Base-by-base conservation (phyloP, 1,140 invertebrate species). In the Aporrectodea caliginosa region DNA sequence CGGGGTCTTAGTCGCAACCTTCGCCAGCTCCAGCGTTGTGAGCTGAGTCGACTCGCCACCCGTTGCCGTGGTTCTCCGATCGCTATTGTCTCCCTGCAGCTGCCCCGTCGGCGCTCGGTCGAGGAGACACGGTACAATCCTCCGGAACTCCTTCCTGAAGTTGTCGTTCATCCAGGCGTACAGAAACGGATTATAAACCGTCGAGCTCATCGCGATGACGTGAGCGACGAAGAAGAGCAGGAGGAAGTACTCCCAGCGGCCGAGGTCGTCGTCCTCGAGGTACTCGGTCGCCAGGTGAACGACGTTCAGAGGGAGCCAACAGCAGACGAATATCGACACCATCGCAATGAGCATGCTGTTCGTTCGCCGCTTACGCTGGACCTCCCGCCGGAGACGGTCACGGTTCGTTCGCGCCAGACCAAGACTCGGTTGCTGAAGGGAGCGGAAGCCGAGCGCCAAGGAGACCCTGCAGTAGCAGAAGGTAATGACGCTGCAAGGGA, bases 141-240 rank as follows among this genome's bases (percentile, higher is more conserved):
- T 83, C 80, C 85, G 85, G 82, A 98, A 98, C 88, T 98, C 95
- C 89, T 98, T 98, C 82, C 95, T 92, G 88, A 99, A 99, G 88
- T 97, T 98, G 80, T 98, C 97, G 89, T 99, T 99, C 88, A 99
- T 92, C 95, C 96, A 99, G 71, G 97, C 96, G 89, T 98, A 99
- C 2, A 98, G 33, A 33, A 74, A 14, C 33, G 73, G 0, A 94
- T 95, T 96, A 88, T 95, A 96, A 86, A 94, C 95, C 0, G 95
- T 96, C 1, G 95, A 96, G 92, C 94, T 95, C 91, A 98, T 98
- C 43, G 96, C 96, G 80, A 98, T 92, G 6, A 95, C 93, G 86
- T 99, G 97, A 1, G 93, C 92, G 70, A 94, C 89, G 86, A 99
- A 96, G 89, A 98, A 91, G 93, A 85, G 91, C 0, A 96, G 87